A percentile compares a stretch with the other conserved stretches of the same genome.
Conservation (phyloP, 2,797 vertebrate genomes). For the Hozukius guyotensis region DNA sequence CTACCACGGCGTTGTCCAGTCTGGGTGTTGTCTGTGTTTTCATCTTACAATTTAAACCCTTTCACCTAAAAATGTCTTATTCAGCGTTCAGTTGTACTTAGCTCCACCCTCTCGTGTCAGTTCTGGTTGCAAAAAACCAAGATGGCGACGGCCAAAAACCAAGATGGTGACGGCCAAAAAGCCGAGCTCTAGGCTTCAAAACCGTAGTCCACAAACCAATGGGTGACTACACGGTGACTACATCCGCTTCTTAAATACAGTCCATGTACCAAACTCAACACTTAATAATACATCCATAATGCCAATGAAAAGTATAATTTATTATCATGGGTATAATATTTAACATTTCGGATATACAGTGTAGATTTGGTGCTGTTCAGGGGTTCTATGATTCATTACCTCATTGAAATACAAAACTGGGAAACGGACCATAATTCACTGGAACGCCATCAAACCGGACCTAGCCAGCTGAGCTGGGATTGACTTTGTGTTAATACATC, state of each 20-base stretch:
- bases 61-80: too few species aligned
- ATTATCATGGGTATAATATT: not conserved
- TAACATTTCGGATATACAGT: not conserved
- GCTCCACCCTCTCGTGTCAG: too few species aligned
- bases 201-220: too few species aligned
- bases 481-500: slow-evolving; percentile 30
- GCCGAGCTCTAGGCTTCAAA: too few species aligned
- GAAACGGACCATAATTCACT: slow-evolving; percentile 15
- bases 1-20: too few species aligned
- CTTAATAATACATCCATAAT: not conserved
- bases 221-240: rapidly evolving
- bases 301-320: not conserved
- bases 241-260: too few species aligned
- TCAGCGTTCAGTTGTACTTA: too few species aligned
- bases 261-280: not conserved
- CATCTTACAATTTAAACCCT: too few species aligned
- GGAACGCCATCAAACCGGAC: slow-evolving; percentile 15
- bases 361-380: not conserved
- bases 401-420: slow-evolving; percentile 16
- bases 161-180: too few species aligned
- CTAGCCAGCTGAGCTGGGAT: slow-evolving; percentile 7
- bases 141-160: too few species aligned
- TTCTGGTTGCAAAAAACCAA: too few species aligned
- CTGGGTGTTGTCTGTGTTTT: too few species aligned
- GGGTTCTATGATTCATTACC: slow-evolving; percentile 5